These are phyloP conservation scores for Bothrops alternatus DNA, from an alignment of 2,797 vertebrate genomes.

Conservation along the genomic window DNA sequence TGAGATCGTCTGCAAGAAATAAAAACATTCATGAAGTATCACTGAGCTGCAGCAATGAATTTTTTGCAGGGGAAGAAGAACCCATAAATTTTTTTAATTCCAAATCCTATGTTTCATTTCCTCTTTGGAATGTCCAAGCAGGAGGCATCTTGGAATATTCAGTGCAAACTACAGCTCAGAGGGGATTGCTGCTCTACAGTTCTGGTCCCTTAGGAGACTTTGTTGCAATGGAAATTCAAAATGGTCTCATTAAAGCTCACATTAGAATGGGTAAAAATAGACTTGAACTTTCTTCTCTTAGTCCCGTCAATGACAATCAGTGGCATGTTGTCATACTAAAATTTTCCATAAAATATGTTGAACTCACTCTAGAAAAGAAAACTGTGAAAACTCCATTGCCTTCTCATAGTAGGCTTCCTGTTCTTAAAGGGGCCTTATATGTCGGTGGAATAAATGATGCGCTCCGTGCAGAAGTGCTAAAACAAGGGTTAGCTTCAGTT, in stretches of 20 bases:
- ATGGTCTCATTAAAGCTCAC: slow-evolving; percentile 77
- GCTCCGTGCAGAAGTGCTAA: slow-evolving; percentile 74
- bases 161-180: slow-evolving; percentile 77
- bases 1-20: slow-evolving; percentile 80
- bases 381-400: slow-evolving; percentile 72
- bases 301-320: slow-evolving; percentile 76
- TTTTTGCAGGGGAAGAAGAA: slow-evolving; percentile 84
- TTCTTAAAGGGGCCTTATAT: slow-evolving; percentile 79
- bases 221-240: slow-evolving; percentile 84
- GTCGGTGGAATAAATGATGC: slow-evolving; percentile 82
- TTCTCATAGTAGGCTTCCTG: slow-evolving; percentile 65
- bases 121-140: slow-evolving; percentile 71
- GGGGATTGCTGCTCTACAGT: slow-evolving; percentile 84
- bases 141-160: slow-evolving; percentile 75
- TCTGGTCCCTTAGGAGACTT: slow-evolving; percentile 80
- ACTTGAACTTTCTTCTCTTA: slow-evolving; percentile 75
- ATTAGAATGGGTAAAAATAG: slow-evolving; percentile 73
- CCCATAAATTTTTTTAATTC: slow-evolving; percentile 92
- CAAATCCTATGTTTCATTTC: slow-evolving; percentile 83
- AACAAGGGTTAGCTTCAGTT: slow-evolving; percentile 75
- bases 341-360: slow-evolving; percentile 75
- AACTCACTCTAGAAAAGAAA: slow-evolving; percentile 80
- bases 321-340: slow-evolving; percentile 82
- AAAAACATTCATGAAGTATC: slow-evolving; percentile 87
- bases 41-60: slow-evolving; percentile 86